Percentiles rank a stretch among this genome's conserved stretches.
Conservation (phyloP, 1,140 invertebrate species). For the Aradophagus sp. region DNA sequence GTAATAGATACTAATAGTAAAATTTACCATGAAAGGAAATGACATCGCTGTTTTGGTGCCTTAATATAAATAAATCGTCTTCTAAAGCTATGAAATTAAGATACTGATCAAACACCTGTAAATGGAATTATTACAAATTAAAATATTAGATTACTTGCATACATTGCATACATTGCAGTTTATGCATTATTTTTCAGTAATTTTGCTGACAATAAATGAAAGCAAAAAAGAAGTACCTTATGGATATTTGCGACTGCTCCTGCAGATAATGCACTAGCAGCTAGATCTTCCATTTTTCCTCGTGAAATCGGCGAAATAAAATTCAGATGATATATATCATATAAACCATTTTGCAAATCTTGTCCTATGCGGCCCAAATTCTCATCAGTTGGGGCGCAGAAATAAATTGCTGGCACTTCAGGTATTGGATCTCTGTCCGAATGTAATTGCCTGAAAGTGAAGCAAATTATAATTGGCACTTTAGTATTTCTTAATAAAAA, state of each 20-base stretch:
- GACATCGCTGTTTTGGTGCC: constrained; percentile 91
- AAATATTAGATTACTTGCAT: no score
- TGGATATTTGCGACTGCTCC: constrained; percentile 92
- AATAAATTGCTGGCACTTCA: constrained; percentile 99
- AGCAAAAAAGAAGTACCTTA: no score
- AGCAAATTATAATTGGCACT: constrained; percentile 8
- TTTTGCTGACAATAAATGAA: no score
- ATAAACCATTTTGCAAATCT: constrained; percentile 92
- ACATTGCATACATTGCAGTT: no score
- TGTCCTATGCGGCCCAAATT: constrained; percentile 96
- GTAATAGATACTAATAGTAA: constrained; percentile 9
- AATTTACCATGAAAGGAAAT: constrained; percentile 93
- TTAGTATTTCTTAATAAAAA: no score
- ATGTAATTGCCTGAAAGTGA: constrained; percentile 84
- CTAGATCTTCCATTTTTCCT: constrained; percentile 96
- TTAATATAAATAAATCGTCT: constrained; percentile 97
- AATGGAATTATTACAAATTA: not conserved
- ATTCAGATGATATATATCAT: constrained; percentile 97
- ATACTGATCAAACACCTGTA: constrained; percentile 94
- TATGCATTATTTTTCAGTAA: no score
- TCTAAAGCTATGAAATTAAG: constrained; percentile 98
- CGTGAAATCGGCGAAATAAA: constrained; percentile 97
- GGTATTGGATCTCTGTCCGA: constrained; percentile 96
- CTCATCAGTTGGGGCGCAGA: constrained; percentile 97
- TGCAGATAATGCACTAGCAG: constrained; percentile 90